Percentiles rank a stretch among this genome's conserved stretches.
Evolutionary conservation across 35 echinoderm and acorn worm species (phyloP).

Genomic region (Diadema setosum): DNA sequence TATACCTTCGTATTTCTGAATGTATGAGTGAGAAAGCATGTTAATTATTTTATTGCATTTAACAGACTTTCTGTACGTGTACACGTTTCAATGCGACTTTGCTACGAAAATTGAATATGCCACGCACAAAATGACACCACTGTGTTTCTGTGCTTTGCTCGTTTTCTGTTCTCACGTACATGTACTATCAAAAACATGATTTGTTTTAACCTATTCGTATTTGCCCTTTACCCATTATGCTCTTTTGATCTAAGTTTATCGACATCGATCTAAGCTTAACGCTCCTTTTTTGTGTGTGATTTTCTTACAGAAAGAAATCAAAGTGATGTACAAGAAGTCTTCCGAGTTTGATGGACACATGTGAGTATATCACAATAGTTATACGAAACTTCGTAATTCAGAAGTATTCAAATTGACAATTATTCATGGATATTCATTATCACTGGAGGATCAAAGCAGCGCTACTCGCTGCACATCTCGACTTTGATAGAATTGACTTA

Average conservation of each 20-base stretch:
- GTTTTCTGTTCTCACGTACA: neutral
- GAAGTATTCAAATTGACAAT: too few species aligned
- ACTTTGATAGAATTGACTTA: too few species aligned
- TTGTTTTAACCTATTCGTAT: neutral
- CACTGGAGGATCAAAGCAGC: too few species aligned
- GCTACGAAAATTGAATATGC: neutral
- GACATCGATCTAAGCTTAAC: too few species aligned
- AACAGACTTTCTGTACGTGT: neutral
- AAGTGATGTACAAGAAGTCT: constrained; percentile 98
- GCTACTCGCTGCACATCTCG: too few species aligned
- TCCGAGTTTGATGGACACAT: constrained; percentile 95
- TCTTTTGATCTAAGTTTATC: too few species aligned
- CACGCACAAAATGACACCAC: neutral
- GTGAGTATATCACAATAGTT: constrained; percentile 64
- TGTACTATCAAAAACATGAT: neutral
- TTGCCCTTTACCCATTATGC: too few species aligned
- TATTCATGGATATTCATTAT: too few species aligned
- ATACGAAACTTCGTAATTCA: too few species aligned
- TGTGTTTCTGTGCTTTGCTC: too few species aligned
- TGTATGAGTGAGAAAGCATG: neutral
- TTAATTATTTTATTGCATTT: neutral
- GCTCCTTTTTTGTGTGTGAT: neutral
- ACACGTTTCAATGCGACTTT: neutral
- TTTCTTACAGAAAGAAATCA: constrained; percentile 90
- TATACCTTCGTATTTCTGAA: neutral